Percentiles rank a stretch among this genome's conserved stretches.
phyloP scores from a whole-genome alignment of 2,797 vertebrate species.

The Pteronotus mesoamericanus region DNA sequence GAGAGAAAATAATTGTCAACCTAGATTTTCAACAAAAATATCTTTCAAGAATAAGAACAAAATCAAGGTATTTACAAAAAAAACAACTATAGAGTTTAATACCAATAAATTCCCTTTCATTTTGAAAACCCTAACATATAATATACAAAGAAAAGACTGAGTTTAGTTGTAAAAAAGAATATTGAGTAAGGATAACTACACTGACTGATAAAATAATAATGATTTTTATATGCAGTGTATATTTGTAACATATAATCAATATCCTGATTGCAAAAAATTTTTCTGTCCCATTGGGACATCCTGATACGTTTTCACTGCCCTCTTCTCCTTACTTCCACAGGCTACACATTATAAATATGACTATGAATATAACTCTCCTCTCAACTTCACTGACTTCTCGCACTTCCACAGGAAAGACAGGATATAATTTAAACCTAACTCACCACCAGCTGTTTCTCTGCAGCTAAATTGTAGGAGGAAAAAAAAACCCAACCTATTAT shows the following conservation, averaged over 20 bases:
- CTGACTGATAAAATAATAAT: not conserved
- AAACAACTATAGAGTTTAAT: not conserved
- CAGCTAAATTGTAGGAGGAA: not conserved
- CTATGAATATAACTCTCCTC: not conserved
- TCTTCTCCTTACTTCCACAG: not conserved
- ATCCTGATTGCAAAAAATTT: not conserved
- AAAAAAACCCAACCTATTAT: not conserved
- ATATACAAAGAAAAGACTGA: not conserved
- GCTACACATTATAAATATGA: not conserved
- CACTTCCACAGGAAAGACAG: not conserved
- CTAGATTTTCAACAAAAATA: not conserved
- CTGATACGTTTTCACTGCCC: not conserved
- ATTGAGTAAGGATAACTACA: not conserved
- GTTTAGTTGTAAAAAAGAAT: not conserved
- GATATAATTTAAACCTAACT: not conserved
- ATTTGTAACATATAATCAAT: not conserved
- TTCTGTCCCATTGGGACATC: not conserved
- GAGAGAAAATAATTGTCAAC: not conserved
- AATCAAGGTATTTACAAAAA: not conserved
- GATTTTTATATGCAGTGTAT: not conserved
- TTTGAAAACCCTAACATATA: not conserved
- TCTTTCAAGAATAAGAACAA: not conserved
- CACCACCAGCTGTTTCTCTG: not conserved
- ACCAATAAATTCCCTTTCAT: not conserved
- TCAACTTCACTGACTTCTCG: not conserved